phyloP scores from a whole-genome alignment of 2,797 vertebrate genomes.

The Brotula barbata region DNA sequence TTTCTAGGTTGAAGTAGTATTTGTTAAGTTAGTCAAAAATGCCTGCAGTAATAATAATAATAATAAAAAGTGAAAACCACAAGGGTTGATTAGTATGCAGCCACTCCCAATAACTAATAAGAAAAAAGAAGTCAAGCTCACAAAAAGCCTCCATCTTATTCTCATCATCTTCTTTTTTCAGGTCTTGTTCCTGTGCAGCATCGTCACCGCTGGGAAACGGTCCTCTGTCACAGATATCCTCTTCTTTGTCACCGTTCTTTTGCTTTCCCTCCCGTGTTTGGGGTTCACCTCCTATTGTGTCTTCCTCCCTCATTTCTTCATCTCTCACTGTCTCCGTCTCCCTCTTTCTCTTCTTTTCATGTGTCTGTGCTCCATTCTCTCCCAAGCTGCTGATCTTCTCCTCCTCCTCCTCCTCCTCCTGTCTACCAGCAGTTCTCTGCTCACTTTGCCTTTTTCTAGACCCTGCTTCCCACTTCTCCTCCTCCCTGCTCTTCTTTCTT shows the following conservation, averaged over 20 bases:
- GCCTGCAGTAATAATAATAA: no score
- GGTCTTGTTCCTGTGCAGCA: not conserved
- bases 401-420: not conserved
- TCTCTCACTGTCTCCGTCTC: not conserved
- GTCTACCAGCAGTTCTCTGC: not conserved
- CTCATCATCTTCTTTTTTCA: constrained; percentile 35
- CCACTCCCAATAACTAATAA: not conserved
- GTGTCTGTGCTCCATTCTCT: constrained; percentile 8
- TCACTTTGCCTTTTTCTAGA: constrained; percentile 18
- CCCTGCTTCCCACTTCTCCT: constrained; percentile 11
- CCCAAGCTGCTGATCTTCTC: not conserved
- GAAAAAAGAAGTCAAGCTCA: not conserved
- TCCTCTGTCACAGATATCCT: not conserved
- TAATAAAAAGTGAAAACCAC: no score
- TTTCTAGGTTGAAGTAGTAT: no score
- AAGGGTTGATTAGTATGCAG: no score
- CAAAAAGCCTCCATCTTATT: not conserved
- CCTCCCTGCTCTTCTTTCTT: constrained; percentile 1
- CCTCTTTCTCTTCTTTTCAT: constrained; percentile 41
- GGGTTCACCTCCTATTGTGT: not conserved
- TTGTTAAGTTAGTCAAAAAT: no score
- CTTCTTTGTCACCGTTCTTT: constrained; percentile 31
- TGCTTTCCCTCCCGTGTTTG: constrained; percentile 29
- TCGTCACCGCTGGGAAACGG: not conserved
- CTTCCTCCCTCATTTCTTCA: not conserved